phyloP scores from a whole-genome alignment of 1,140 invertebrate genomes.

The Gonioctena quinquepunctata region DNA sequence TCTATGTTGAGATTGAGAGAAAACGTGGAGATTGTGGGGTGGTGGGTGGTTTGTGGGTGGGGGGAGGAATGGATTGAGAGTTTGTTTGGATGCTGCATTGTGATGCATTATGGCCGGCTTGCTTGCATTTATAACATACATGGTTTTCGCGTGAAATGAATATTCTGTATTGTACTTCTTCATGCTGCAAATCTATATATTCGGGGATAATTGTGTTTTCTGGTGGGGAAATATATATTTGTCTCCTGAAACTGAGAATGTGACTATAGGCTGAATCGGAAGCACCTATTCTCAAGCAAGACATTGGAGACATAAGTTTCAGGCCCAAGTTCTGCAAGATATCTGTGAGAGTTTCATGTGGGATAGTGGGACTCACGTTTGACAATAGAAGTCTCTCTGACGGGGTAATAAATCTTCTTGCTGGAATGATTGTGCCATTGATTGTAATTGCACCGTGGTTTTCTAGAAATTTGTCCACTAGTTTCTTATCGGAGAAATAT shows the following conservation, averaged over 20 bases:
- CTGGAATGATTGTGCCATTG: conserved; percentile 15
- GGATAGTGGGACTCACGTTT: not conserved
- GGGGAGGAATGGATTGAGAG: no score
- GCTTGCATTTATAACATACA: not conserved
- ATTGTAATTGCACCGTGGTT: conserved; percentile 30
- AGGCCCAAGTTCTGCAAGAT: not conserved
- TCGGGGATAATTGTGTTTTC: not conserved
- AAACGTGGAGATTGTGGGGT: no score
- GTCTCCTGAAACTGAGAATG: conserved; percentile 5
- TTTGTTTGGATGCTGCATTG: no score
- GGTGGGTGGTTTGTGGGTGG: no score
- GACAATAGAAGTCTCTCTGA: not conserved
- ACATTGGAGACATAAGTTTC: not conserved
- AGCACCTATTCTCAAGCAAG: not conserved
- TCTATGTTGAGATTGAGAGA: no score
- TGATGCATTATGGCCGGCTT: not conserved
- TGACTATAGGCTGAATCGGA: not conserved
- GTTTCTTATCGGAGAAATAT: conserved; percentile 36
- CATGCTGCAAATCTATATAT: not conserved
- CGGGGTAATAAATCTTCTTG: not conserved
- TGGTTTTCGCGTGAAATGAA: not conserved
- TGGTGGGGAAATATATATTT: not conserved
- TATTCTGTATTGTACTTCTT: not conserved
- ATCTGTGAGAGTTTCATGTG: not conserved
- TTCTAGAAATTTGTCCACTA: conserved; percentile 26